Conservation (phyloP, 2,888 invertebrate genomes). For the Plebejus melissa region DNA sequence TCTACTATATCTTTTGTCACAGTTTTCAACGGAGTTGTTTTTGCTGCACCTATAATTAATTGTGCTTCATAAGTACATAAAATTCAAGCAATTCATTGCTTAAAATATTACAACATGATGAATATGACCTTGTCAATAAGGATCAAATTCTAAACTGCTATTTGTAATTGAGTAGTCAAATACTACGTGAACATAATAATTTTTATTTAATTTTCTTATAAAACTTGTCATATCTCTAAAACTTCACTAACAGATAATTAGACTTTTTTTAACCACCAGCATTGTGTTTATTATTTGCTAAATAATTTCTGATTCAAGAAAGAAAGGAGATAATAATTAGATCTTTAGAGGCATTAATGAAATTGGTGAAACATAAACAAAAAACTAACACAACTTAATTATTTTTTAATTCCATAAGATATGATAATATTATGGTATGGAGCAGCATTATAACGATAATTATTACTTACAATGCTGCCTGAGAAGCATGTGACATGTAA, state of each 20-base stretch:
- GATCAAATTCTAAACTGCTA: neutral
- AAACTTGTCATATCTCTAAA: neutral
- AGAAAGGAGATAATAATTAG: no score
- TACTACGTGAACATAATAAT: neutral
- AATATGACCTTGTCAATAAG: neutral
- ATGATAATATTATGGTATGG: no score
- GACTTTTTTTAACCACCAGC: neutral
- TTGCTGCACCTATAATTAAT: constrained; percentile 6
- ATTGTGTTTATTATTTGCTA: no score
- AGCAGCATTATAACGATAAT: no score
- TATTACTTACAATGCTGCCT: no score
- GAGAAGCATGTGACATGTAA: no score
- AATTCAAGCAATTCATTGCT: neutral
- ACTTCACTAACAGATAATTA: neutral
- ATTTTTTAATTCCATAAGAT: no score
- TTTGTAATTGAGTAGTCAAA: neutral
- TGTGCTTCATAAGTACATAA: no score
- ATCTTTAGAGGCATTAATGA: no score
- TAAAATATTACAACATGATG: neutral
- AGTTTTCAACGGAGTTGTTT: constrained; percentile 44
- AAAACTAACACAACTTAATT: no score
- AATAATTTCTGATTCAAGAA: no score
- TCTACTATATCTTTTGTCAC: constrained; percentile 49
- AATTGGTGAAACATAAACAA: no score
- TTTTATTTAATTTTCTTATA: neutral